Base-by-base conservation (phyloP, 2,113 vertebrate species). In the Trematocara unimaculatum region DNA sequence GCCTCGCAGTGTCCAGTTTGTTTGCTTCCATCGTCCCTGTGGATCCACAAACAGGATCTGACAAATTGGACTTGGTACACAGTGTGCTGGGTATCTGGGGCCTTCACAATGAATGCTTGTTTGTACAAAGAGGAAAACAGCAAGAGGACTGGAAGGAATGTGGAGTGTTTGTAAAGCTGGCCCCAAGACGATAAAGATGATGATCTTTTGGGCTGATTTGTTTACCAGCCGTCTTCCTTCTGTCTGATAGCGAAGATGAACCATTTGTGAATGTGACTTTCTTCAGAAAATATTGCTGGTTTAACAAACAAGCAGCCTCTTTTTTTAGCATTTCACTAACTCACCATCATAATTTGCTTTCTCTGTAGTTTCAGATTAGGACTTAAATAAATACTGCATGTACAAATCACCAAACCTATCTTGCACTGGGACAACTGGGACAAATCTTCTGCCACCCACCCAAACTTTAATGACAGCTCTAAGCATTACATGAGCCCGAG, bases 21-120 rank as follows among this genome's bases (percentile, higher is more conserved):
- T 80, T 62, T 42, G 40, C 72, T 79, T 80, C 40, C 56, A 54
- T 31, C n/a, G 17, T 77, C 20, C 62, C 45, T 29, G 3, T 8
- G 53, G 45, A 60, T 31, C 78, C 17, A 40, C 29, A 78, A 81
- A 80, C 84, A 78, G 15, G 35, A 55, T 53, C 81, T 83, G 84
- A 91, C 83, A 93, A 85, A 93, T 92, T 79, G 60, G 83, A 83
- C 74, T 23, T 74, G 88, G 70, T 84, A 72, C 70, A n/a, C 29
- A 49, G 79, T 6, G 53, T 84, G 82, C 89, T 83, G 81, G 33
- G 42, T 67, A 49, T 72, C 74, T 6, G n/a, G 64, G 56, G 62
- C 49, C 53, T n/a, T 49, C 13, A 7, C 53, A 2, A 49, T 64
- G 38, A 60, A 82, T 47, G 29, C 40, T 45, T 26, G 70, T 79